Conservation (phyloP, 1,140 invertebrate genomes). For the Ooceraea biroi region DNA sequence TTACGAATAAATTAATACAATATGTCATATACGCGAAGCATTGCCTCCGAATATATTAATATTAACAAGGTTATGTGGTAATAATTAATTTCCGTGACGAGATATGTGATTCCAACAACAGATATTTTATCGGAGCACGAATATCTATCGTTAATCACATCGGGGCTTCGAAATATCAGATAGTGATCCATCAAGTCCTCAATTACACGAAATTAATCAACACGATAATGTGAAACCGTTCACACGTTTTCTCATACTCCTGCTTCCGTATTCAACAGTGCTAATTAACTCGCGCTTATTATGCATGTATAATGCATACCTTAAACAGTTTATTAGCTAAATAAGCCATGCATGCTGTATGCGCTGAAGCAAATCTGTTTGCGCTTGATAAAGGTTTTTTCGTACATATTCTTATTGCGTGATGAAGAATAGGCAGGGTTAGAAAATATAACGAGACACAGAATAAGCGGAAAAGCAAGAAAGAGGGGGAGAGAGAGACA, state of each 20-base stretch:
- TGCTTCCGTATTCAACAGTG: not conserved
- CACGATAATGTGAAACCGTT: constrained; percentile 27
- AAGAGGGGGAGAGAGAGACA: constrained; percentile 34
- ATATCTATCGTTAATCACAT: constrained; percentile 23
- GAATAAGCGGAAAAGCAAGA: not conserved
- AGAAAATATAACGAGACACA: not conserved
- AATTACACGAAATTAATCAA: constrained; percentile 49
- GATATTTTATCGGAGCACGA: not conserved
- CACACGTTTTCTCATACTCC: constrained; percentile 20
- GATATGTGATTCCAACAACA: not conserved
- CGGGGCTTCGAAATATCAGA: constrained; percentile 28
- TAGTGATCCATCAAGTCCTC: constrained; percentile 28
- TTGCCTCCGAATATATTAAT: not conserved
- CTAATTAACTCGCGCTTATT: constrained; percentile 32
- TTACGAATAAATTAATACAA: not conserved
- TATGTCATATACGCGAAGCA: not conserved
- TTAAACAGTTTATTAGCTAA: constrained; percentile 44
- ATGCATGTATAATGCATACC: not conserved
- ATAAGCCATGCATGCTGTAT: constrained; percentile 55
- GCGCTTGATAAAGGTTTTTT: not conserved
- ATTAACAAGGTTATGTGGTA: not conserved
- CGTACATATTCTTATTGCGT: not conserved
- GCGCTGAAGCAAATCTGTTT: constrained; percentile 29
- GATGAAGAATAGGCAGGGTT: not conserved
- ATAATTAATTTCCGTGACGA: constrained; percentile 42